These are phyloP conservation scores for Apeltes quadracus DNA, from an alignment of 2,113 vertebrate genomes.

Conservation along the genomic window DNA sequence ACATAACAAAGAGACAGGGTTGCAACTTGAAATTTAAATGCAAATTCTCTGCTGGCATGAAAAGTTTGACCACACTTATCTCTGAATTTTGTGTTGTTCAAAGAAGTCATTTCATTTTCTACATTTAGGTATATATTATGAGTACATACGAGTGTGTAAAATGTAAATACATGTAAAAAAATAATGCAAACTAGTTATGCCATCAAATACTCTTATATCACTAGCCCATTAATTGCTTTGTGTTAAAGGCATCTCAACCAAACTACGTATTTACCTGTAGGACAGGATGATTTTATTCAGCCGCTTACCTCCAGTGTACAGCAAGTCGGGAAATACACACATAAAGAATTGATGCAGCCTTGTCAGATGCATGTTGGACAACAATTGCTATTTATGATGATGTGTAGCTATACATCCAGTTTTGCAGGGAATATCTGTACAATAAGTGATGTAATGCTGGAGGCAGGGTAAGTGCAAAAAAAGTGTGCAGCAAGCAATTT, in stretches of 20 bases:
- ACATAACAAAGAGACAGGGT: constrained; percentile 4
- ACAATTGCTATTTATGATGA: background rate
- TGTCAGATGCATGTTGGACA: background rate
- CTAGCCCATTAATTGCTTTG: too few species aligned
- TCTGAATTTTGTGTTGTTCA: background rate
- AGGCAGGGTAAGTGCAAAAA: too few species aligned
- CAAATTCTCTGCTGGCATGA: background rate
- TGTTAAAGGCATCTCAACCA: too few species aligned
- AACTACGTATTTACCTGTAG: too few species aligned
- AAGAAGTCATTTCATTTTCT: background rate
- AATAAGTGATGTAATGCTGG: too few species aligned
- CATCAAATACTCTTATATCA: too few species aligned
- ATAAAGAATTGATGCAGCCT: background rate
- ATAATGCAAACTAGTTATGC: too few species aligned
- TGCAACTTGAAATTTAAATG: background rate
- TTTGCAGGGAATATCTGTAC: too few species aligned
- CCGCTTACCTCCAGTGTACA: background rate
- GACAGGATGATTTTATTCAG: background rate
- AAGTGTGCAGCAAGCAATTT: background rate
- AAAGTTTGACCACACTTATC: background rate
- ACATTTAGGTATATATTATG: background rate
- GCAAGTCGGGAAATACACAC: background rate
- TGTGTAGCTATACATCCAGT: too few species aligned
- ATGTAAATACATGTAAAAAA: too few species aligned
- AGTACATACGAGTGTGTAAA: too few species aligned